Conservation (phyloP, 2,888 invertebrate species). For the Himalopsyche tibetana region DNA sequence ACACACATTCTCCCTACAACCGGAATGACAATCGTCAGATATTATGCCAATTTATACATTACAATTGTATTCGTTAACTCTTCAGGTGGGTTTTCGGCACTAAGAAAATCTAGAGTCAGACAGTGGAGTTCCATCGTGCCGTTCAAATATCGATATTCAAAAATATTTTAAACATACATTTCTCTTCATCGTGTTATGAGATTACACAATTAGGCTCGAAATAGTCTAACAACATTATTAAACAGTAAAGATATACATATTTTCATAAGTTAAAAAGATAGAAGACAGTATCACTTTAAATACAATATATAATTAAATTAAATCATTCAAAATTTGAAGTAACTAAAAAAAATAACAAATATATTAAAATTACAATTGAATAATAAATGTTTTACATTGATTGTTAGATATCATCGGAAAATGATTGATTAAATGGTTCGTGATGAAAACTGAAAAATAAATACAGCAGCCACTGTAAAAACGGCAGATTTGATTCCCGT, state of each 20-base stretch:
- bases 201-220: slow-evolving; percentile 33
- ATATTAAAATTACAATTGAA: background rate
- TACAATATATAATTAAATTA: slow-evolving; percentile 39
- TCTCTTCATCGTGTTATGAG: slow-evolving; percentile 32
- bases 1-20: background rate
- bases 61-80: slow-evolving; percentile 7
- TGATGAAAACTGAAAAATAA: too few relatives aligned
- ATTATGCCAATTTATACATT: slow-evolving; percentile 22
- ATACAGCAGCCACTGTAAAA: too few relatives aligned
- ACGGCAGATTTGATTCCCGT: too few relatives aligned
- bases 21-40: slow-evolving; percentile 29
- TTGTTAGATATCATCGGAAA: too few relatives aligned
- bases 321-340: slow-evolving; percentile 28
- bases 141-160: slow-evolving; percentile 11
- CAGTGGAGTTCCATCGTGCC: background rate
- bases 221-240: slow-evolving; percentile 40
- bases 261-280: slow-evolving; percentile 40
- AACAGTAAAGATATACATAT: slow-evolving; percentile 27
- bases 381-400: too few relatives aligned
- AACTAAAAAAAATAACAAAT: slow-evolving; percentile 4
- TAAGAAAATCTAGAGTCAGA: background rate
- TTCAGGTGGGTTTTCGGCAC: slow-evolving; percentile 13
- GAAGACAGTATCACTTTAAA: slow-evolving; percentile 33
- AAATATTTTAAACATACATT: slow-evolving; percentile 17
- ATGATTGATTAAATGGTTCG: too few relatives aligned